phyloP scores from a whole-genome alignment of 2,888 invertebrate species.

The Syrphus vitripennis region DNA sequence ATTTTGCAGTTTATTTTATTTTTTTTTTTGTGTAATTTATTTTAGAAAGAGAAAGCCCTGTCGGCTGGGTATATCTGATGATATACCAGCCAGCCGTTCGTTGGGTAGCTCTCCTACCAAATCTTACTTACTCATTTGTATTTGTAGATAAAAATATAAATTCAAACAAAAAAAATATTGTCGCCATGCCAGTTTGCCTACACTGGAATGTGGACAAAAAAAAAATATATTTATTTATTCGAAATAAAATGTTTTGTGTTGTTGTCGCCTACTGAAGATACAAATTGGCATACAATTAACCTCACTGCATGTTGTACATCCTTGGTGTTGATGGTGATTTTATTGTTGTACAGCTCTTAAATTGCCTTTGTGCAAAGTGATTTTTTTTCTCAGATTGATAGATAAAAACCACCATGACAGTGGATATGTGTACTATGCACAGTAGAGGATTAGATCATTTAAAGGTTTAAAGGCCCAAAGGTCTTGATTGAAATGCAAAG shows the following conservation, averaged over 20 bases:
- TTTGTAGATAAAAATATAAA: background rate
- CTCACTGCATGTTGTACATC: background rate
- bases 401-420: background rate
- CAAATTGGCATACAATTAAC: conserved; percentile 17
- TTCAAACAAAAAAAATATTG: background rate
- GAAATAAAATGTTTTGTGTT: background rate
- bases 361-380: background rate
- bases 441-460: background rate
- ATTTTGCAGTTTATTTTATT: background rate
- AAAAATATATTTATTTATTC: background rate
- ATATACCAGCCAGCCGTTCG: background rate
- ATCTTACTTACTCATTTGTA: background rate
- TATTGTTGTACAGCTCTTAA: background rate
- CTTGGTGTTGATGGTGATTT: background rate
- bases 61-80: background rate
- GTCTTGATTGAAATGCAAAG: too few relatives aligned
- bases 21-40: background rate
- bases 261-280: background rate
- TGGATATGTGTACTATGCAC: background rate
- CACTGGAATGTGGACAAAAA: conserved; percentile 2
- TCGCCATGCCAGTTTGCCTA: conserved; percentile 3
- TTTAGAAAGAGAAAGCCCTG: conserved; percentile 10
- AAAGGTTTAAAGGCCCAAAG: background rate
- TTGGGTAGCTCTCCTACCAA: background rate
- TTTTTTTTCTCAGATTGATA: background rate